Evolutionary conservation across 2,888 invertebrate species (phyloP), one percentile per base, ranked within the genome.

Genomic region (Heteromurus nitidus): DNA sequence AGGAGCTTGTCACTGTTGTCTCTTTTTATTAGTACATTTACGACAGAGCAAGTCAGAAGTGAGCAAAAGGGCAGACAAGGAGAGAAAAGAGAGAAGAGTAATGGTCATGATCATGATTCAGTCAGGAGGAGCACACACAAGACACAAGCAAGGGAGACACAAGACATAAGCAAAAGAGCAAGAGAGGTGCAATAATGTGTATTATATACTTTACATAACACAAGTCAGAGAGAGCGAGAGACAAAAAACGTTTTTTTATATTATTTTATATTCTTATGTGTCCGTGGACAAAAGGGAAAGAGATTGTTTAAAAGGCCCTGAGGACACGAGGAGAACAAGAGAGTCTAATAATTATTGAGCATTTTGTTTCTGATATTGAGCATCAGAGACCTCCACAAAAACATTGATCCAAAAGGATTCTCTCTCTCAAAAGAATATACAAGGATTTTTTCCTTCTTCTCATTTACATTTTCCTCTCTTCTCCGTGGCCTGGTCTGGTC

Each of bases 281-380:
- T 36, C 13, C n/a, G 44, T 44, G 44, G 36, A 36, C 36, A 36
- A 36, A 36, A 36, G 13, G 36, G 7, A 44, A 13, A 44, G n/a
- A n/a, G 44, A 3, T n/a, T 44, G 16, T 44, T n/a, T n/a, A 44
- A 44, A 13, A 44, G 11, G 16, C 11, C 44, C 44, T 2, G 44
- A 44, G 44, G 44, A 44, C 44, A 44, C 16, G n/a, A 55, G 55
- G 26, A 26, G 24, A n/a, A 55, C 55, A 55, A 50, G 26, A 26
- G 47, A 22, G n/a, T 75, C 58, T 68, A 58, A 76, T 76, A 68
- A 76, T 76, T 76, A 76, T 76, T 76, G 68, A 76, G 47, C 68
- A 76, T 76, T 76, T 76, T 76, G 76, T 76, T 76, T 53, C 60
- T 76, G 68, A 76, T 76, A 76, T 76, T 53, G 68, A 76, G 60